phyloP scores from a whole-genome alignment of 2,888 invertebrate genomes.

The Acrobasis suavella region DNA sequence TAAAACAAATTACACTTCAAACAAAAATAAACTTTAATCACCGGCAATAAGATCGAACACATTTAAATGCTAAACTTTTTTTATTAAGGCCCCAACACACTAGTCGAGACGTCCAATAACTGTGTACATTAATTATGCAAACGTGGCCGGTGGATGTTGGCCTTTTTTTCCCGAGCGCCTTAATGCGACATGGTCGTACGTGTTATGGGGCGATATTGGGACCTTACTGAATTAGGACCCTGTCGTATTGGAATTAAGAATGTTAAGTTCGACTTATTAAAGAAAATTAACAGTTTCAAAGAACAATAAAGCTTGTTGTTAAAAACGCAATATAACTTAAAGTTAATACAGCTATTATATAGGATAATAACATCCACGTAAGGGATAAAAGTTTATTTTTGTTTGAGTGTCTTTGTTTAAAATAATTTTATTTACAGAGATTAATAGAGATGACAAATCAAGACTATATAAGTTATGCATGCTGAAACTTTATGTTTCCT shows the following conservation, averaged over 20 bases:
- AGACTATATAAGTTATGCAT: too few relatives aligned
- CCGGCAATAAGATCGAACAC: conserved; percentile 21
- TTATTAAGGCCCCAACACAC: conserved; percentile 42
- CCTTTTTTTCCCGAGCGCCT: conserved; percentile 48
- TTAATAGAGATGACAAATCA: too few relatives aligned
- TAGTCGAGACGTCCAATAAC: conserved; percentile 52
- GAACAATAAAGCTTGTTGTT: too few relatives aligned
- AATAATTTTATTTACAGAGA: too few relatives aligned
- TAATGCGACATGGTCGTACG: conserved; percentile 57
- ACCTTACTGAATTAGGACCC: conserved; percentile 35
- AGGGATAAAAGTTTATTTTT: too few relatives aligned
- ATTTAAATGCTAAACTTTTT: conserved; percentile 27
- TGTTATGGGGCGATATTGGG: conserved; percentile 46
- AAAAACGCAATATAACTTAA: too few relatives aligned
- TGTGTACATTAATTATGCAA: conserved; percentile 67
- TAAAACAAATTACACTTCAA: conserved; percentile 7
- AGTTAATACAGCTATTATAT: too few relatives aligned
- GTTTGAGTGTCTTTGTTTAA: too few relatives aligned
- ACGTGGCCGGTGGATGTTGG: conserved; percentile 53
- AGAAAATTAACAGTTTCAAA: neutral
- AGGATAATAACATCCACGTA: too few relatives aligned
- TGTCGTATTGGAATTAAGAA: conserved; percentile 24
- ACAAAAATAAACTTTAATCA: conserved; percentile 18
- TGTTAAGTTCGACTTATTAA: conserved; percentile 23
- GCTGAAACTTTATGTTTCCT: too few relatives aligned